phyloP scores from a whole-genome alignment of 2,113 vertebrate species.

The Bettongia penicillata region DNA sequence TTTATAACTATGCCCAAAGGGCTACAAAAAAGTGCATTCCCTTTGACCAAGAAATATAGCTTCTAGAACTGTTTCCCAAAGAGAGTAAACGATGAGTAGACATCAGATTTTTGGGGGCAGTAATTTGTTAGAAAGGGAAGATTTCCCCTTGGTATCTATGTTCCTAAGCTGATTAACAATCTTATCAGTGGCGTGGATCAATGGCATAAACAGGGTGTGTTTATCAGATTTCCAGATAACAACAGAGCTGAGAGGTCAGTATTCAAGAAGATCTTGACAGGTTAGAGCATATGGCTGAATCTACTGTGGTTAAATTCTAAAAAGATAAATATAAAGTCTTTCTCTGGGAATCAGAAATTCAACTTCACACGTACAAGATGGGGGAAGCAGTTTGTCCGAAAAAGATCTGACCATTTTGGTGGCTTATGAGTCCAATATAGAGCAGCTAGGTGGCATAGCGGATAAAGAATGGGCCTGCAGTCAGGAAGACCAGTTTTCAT shows the following conservation, averaged over 20 bases:
- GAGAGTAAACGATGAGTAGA: not conserved
- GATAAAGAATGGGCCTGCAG: no score
- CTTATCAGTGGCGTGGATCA: not conserved
- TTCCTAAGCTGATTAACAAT: not conserved
- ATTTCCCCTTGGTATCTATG: not conserved
- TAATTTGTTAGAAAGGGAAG: not conserved
- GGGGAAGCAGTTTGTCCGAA: not conserved
- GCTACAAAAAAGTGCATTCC: no score
- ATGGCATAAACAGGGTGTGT: not conserved
- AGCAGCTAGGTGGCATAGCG: no score
- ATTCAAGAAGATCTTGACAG: not conserved
- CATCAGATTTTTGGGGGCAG: not conserved
- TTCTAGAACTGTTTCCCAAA: no score
- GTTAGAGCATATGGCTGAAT: not conserved
- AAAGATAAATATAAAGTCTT: not conserved
- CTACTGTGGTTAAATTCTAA: not conserved
- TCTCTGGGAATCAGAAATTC: not conserved
- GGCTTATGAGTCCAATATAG: no score
- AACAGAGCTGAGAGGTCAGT: not conserved
- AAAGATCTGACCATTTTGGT: not conserved
- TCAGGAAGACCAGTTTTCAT: no score
- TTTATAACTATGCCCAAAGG: no score
- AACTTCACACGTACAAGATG: not conserved
- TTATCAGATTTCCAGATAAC: not conserved
- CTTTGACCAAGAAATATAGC: no score